These are phyloP conservation scores for Spea multiplicata DNA, from an alignment of 2,113 vertebrate species.

Conservation along the genomic window DNA sequence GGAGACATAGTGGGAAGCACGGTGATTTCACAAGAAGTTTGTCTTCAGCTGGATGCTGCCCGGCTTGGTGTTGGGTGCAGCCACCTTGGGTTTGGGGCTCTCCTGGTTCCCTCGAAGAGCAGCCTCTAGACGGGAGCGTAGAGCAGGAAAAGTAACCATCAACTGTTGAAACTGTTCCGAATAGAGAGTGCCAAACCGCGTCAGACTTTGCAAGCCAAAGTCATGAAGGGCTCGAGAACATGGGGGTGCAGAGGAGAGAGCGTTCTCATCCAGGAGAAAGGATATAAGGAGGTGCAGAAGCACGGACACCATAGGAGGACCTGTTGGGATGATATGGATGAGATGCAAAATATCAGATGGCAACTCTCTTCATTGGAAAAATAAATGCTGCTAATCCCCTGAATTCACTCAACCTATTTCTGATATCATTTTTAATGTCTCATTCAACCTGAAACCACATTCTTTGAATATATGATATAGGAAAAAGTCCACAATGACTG, in stretches of 20 bases:
- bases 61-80: conserved; percentile 58
- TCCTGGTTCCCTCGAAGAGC: conserved; percentile 87
- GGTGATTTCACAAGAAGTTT: conserved; percentile 76
- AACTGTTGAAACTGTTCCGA: conserved; percentile 79
- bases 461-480: no score
- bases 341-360: not conserved
- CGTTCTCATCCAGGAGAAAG: conserved; percentile 89
- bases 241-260: conserved; percentile 73
- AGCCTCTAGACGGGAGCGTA: conserved; percentile 86
- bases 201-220: conserved; percentile 82
- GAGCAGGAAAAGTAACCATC: conserved; percentile 76
- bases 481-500: no score
- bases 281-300: conserved; percentile 86
- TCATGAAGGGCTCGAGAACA: conserved; percentile 78
- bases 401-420: no score
- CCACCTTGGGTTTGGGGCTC: conserved; percentile 70
- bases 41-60: conserved; percentile 89
- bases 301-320: conserved; percentile 73
- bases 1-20: not conserved
- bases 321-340: conserved; percentile 57
- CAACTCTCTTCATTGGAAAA: no score
- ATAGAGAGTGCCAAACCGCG: conserved; percentile 84
- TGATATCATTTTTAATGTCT: no score
- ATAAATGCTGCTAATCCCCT: no score
- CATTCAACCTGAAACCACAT: no score